These are phyloP conservation scores for Polymixis lichenea DNA, from an alignment of 2,888 invertebrate species.

Conservation along the genomic window DNA sequence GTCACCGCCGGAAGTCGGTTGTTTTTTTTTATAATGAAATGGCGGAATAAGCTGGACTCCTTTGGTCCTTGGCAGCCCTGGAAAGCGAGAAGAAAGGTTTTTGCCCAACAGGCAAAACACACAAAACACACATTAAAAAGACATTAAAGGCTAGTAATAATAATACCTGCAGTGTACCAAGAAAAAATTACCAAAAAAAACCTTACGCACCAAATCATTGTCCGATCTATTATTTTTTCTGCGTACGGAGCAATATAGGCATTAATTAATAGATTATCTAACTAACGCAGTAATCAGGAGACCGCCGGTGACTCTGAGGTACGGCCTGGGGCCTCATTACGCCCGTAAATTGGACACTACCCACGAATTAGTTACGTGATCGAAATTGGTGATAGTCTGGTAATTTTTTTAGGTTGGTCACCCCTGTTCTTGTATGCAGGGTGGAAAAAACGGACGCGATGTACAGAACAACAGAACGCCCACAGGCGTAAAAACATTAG, in stretches of 20 bases:
- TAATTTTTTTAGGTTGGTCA: constrained; percentile 25
- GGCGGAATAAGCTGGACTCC: no score
- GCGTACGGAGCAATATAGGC: constrained; percentile 41
- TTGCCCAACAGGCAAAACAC: no score
- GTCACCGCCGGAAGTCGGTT: no score
- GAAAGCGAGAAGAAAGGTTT: no score
- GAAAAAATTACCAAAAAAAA: constrained; percentile 3
- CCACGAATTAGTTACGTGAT: constrained; percentile 53
- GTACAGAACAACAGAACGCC: neutral
- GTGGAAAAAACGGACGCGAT: neutral
- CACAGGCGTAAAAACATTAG: neutral
- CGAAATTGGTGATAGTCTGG: constrained; percentile 37
- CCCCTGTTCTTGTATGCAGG: no score
- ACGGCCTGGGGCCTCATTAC: constrained; percentile 49
- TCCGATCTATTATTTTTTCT: constrained; percentile 43
- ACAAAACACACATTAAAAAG: no score
- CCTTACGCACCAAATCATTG: constrained; percentile 34
- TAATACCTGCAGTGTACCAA: neutral
- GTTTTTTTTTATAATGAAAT: no score
- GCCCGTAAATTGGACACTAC: constrained; percentile 54
- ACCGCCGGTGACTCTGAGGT: constrained; percentile 40
- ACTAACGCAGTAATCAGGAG: constrained; percentile 50
- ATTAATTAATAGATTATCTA: constrained; percentile 58
- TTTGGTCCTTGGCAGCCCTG: no score
- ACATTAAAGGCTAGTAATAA: no score